phyloP scores from a whole-genome alignment of 2,888 invertebrate genomes.

The Argyresthia albistria region DNA sequence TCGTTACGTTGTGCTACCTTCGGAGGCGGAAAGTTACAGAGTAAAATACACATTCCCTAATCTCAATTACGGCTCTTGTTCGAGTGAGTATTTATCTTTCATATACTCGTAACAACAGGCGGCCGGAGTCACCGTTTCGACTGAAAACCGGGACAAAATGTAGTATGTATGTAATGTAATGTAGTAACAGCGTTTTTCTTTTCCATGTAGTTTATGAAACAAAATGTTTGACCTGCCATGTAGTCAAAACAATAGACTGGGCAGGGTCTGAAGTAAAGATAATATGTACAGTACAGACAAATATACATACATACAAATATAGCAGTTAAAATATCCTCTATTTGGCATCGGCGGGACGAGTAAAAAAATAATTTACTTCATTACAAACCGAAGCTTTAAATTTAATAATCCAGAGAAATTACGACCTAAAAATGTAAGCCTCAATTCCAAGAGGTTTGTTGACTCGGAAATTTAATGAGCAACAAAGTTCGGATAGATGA shows the following conservation, averaged over 20 bases:
- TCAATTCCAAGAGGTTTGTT: neutral
- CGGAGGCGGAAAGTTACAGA: conserved; percentile 46
- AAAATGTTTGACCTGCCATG: no score
- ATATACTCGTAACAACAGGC: conserved; percentile 41
- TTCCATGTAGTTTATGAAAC: no score
- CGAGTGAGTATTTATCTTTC: conserved; percentile 56
- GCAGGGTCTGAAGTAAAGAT: no score
- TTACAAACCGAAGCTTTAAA: neutral
- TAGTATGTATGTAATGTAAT: no score
- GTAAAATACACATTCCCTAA: conserved; percentile 53
- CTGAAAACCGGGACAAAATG: neutral
- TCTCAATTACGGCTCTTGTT: conserved; percentile 61
- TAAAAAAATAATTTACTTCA: neutral
- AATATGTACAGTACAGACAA: no score
- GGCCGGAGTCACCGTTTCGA: conserved; percentile 27
- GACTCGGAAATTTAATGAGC: conserved; percentile 13
- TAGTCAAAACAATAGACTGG: no score
- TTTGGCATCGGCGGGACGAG: no score
- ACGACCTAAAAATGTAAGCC: neutral
- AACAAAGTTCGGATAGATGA: conserved; percentile 35
- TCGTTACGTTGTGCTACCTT: conserved; percentile 42
- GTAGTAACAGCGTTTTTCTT: no score
- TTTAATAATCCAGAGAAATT: neutral
- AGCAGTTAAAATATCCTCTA: no score
- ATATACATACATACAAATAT: no score